Evolutionary conservation across 2,113 vertebrate genomes (phyloP).

Genomic region (Phyllostomus hastatus): DNA sequence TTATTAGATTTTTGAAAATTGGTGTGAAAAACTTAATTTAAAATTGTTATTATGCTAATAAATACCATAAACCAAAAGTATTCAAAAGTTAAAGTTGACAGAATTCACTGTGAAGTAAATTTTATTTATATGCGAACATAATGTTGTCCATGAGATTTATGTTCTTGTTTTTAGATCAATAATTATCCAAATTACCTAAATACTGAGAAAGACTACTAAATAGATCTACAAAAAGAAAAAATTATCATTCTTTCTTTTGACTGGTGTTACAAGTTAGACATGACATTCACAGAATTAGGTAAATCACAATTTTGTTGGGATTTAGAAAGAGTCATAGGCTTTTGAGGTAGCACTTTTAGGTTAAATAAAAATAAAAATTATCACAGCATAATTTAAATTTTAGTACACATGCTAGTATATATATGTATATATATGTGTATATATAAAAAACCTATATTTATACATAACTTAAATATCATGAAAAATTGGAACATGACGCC

Average conservation of each 20-base stretch:
- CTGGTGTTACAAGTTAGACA: not conserved
- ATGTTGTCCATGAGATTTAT: not conserved
- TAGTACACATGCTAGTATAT: not conserved
- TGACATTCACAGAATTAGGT: not conserved
- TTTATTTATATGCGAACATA: conserved; percentile 4
- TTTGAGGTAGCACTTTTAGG: not conserved
- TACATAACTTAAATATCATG: not conserved
- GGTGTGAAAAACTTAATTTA: not conserved
- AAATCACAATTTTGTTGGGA: not conserved
- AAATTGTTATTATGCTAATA: not conserved
- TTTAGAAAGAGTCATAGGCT: not conserved
- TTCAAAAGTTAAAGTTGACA: not conserved
- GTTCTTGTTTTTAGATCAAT: not conserved
- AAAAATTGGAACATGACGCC: not conserved
- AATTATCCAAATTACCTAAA: not conserved
- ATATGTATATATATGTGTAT: no score
- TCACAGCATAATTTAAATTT: not conserved
- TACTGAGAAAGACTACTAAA: not conserved
- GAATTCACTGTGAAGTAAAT: not conserved
- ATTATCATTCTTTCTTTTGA: not conserved
- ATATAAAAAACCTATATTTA: not conserved
- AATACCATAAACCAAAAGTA: not conserved
- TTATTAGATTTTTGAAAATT: not conserved
- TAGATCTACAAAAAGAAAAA: not conserved
- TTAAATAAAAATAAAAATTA: not conserved